A percentile compares a stretch with the other conserved stretches of the same genome.
Conservation (phyloP, 2,797 vertebrate species). For the Tragelaphus eurycerus region DNA sequence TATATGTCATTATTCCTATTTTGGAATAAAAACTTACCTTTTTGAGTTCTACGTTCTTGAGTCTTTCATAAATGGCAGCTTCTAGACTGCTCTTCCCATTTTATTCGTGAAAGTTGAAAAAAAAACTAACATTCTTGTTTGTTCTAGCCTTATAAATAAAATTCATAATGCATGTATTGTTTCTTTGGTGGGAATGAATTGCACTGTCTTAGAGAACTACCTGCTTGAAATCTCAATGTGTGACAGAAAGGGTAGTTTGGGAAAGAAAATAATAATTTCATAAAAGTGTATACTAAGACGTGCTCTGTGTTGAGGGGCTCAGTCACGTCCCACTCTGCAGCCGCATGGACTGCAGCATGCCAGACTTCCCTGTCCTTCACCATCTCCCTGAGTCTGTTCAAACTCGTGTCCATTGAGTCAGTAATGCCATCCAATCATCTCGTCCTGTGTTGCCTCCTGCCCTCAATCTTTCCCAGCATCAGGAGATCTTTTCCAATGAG, state of each 20-base stretch:
- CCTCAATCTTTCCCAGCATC: not conserved
- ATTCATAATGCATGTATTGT: conserved; percentile 42
- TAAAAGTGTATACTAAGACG: too few relatives aligned
- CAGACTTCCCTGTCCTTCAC: not conserved
- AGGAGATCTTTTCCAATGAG: not conserved
- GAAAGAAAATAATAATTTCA: not conserved
- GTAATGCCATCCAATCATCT: not conserved
- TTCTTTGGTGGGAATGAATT: conserved; percentile 13
- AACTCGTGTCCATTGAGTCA: not conserved
- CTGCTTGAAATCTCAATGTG: not conserved
- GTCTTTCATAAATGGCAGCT: conserved; percentile 72
- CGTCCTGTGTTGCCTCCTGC: not conserved
- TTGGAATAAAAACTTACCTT: conserved; percentile 67
- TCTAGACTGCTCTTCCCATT: conserved; percentile 7
- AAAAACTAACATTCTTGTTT: conserved; percentile 55
- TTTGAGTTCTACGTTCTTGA: conserved; percentile 40
- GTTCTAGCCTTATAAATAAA: conserved; percentile 79
- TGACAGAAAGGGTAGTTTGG: not conserved
- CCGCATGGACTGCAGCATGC: not conserved
- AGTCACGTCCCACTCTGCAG: not conserved
- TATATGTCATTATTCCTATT: conserved; percentile 69
- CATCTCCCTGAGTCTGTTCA: not conserved
- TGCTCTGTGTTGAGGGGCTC: not conserved
- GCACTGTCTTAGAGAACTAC: not conserved
- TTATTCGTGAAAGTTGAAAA: conserved; percentile 73